These are phyloP conservation scores for Tinamus guttatus DNA, from an alignment of 2,113 vertebrate genomes.

Conservation along the genomic window DNA sequence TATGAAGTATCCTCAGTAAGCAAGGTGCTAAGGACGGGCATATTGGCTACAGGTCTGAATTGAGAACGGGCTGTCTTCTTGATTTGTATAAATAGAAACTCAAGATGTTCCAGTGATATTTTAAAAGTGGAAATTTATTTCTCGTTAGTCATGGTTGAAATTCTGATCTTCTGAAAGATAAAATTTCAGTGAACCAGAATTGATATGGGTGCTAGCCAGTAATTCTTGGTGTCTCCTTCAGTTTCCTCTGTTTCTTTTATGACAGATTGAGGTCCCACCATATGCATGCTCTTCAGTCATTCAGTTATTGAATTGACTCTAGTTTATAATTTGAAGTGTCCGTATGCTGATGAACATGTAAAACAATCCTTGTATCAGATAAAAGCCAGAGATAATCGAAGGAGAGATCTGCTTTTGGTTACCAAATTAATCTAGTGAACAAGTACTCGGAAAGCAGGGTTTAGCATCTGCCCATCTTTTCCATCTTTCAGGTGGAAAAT, in stretches of 20 bases:
- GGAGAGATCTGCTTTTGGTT: neutral
- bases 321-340: neutral
- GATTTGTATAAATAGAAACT: neutral
- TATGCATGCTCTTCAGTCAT: neutral
- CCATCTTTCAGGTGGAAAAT: neutral
- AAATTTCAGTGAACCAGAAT: neutral
- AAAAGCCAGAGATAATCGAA: neutral
- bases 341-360: neutral
- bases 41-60: neutral
- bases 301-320: neutral
- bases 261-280: neutral
- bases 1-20: neutral
- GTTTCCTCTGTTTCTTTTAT: neutral
- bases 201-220: neutral
- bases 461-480: neutral
- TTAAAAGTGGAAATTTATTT: neutral
- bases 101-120: neutral
- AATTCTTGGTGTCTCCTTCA: neutral
- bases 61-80: neutral
- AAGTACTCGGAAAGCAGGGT: neutral
- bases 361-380: neutral
- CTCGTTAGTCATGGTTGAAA: neutral
- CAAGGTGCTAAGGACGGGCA: neutral
- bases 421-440: neutral
- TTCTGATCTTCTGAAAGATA: neutral